These are phyloP conservation scores for Steinernema carpocapsae DNA, from an alignment of 2,888 invertebrate genomes.

Conservation along the genomic window DNA sequence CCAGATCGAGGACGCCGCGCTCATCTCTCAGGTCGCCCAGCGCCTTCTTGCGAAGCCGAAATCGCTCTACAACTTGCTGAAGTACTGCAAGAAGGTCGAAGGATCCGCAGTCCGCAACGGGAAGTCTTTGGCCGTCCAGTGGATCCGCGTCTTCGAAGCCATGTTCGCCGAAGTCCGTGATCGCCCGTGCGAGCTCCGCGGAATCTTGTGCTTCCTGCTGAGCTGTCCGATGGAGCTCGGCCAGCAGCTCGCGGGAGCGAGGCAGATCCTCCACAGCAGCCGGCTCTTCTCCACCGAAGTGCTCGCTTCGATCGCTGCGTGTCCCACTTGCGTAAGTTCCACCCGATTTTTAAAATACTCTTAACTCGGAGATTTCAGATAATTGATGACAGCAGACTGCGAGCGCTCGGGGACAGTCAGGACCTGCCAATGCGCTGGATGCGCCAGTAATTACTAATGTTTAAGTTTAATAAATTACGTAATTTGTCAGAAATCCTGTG, in stretches of 20 bases:
- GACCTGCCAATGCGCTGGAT: not conserved
- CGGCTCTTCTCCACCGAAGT: not conserved
- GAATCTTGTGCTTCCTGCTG: constrained; percentile 1
- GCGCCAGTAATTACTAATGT: not conserved
- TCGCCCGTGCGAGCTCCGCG: not conserved
- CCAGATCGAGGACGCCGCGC: not conserved
- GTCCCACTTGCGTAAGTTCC: not conserved
- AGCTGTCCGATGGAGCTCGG: constrained; percentile 16
- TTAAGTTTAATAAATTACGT: too few relatives aligned
- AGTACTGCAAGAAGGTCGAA: constrained; percentile 6
- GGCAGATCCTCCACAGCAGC: not conserved
- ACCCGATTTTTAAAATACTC: not conserved
- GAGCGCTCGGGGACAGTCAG: not conserved
- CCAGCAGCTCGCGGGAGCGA: too few relatives aligned
- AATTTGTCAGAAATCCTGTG: too few relatives aligned
- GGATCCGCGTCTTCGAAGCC: not conserved
- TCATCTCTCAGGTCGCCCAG: not conserved
- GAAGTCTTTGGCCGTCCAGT: not conserved
- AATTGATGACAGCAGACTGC: not conserved
- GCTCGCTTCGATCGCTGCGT: not conserved
- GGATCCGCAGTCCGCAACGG: not conserved
- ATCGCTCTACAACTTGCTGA: not conserved
- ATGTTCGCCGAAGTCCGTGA: too few relatives aligned
- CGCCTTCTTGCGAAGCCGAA: not conserved
- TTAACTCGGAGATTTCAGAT: not conserved